phyloP scores from a whole-genome alignment of 2,797 vertebrate species.

The Sylvilagus floridanus region DNA sequence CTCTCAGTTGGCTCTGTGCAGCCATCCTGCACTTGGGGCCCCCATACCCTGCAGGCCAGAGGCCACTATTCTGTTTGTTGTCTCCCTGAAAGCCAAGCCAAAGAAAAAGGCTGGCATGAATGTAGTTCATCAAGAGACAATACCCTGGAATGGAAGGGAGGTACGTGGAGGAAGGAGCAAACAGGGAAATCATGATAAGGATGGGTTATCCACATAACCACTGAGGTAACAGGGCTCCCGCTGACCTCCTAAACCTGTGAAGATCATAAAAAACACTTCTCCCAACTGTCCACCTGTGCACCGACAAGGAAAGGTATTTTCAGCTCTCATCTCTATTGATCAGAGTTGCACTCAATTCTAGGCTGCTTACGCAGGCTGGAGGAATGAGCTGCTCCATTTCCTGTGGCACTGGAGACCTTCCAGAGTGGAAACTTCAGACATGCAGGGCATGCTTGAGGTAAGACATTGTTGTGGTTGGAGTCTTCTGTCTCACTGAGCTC shows the following conservation, averaged over 20 bases:
- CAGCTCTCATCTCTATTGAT: not conserved
- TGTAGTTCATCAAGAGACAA: not conserved
- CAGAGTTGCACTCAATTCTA: not conserved
- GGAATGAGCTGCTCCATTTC: not conserved
- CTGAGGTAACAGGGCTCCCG: not conserved
- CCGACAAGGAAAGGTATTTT: not conserved
- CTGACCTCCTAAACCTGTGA: not conserved
- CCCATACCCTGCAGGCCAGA: not conserved
- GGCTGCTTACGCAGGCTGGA: not conserved
- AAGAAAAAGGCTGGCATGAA: not conserved
- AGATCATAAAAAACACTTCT: not conserved
- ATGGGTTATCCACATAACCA: not conserved
- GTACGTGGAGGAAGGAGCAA: not conserved
- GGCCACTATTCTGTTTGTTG: not conserved
- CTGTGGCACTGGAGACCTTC: not conserved
- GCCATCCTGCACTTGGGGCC: not conserved
- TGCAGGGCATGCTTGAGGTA: not conserved
- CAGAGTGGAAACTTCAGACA: not conserved
- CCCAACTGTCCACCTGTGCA: not conserved
- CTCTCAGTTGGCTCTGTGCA: not conserved
- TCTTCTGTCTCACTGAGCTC: no score
- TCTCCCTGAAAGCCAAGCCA: not conserved
- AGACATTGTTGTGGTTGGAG: not conserved
- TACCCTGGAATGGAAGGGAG: not conserved
- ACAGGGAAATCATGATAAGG: not conserved